phyloP scores from a whole-genome alignment of 2,888 invertebrate species.

The Tenthredo distinguenda region DNA sequence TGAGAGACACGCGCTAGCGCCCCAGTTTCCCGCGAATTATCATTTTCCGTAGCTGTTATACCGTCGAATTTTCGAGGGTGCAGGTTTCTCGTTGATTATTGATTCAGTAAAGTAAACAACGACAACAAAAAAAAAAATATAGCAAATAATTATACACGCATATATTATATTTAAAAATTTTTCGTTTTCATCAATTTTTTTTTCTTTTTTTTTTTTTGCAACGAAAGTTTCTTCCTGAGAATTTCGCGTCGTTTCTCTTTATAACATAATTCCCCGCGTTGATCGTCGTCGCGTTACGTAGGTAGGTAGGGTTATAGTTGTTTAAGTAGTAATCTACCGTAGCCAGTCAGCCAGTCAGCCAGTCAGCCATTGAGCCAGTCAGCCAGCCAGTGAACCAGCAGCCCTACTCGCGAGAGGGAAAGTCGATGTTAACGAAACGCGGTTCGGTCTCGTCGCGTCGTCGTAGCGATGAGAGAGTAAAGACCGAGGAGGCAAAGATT shows the following conservation, averaged over 20 bases:
- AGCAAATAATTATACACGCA: not conserved
- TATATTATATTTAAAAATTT: not conserved
- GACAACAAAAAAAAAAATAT: not conserved
- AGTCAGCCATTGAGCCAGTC: not conserved
- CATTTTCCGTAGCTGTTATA: not conserved
- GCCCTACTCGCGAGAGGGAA: slow-evolving; percentile 11
- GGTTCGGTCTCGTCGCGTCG: not conserved
- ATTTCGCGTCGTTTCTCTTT: not conserved
- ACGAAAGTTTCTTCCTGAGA: not conserved
- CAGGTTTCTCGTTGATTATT: not conserved
- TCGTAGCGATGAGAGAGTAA: not conserved
- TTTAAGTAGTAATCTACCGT: not conserved
- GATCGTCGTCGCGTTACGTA: not conserved
- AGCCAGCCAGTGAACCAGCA: not conserved
- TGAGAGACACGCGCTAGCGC: slow-evolving; percentile 1
- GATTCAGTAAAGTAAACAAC: not conserved
- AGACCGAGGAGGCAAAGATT: not conserved
- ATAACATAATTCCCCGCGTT: not conserved
- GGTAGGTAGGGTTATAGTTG: not conserved
- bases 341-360: not conserved
- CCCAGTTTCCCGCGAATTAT: not conserved
- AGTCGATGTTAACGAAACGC: slow-evolving; percentile 11
- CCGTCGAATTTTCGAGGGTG: not conserved
- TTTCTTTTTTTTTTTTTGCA: not conserved
- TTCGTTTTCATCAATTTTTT: not conserved